These are phyloP conservation scores for Istiophorus platypterus DNA, from an alignment of 2,113 vertebrate species.

Conservation along the genomic window DNA sequence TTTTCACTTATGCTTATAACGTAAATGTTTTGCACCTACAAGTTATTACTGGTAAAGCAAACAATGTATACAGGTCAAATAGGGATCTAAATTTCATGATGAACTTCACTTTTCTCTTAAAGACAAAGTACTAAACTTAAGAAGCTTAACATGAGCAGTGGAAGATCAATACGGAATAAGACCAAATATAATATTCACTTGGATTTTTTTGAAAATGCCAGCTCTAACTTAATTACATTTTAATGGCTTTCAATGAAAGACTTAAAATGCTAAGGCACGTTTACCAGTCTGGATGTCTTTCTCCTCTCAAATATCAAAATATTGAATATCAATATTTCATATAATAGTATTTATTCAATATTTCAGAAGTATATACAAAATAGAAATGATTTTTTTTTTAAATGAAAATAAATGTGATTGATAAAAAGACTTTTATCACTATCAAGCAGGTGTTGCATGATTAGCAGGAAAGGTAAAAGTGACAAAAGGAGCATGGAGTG, in stretches of 20 bases:
- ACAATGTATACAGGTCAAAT: background rate
- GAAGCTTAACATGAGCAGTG: background rate
- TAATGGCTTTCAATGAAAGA: constrained; percentile 32
- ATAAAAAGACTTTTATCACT: background rate
- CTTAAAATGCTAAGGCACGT: constrained; percentile 12
- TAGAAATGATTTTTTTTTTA: background rate
- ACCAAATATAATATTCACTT: constrained; percentile 20
- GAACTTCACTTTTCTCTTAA: constrained; percentile 23
- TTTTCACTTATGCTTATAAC: constrained; percentile 1
- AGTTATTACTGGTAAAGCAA: background rate
- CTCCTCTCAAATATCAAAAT: background rate
- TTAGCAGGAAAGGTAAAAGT: background rate
- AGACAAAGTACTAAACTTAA: constrained; percentile 1
- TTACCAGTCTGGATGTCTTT: background rate
- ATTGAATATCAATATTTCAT: too few species aligned
- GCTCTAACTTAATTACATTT: constrained; percentile 26
- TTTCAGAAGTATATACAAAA: background rate
- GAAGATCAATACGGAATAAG: constrained; percentile 26
- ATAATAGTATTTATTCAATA: background rate
- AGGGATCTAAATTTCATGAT: background rate
- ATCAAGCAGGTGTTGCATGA: background rate
- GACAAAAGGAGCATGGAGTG: background rate
- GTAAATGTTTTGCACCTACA: background rate
- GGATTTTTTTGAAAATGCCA: constrained; percentile 27
- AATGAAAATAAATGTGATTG: background rate